Conservation (phyloP, 2,888 invertebrate species). For the Mythimna ferrago region DNA sequence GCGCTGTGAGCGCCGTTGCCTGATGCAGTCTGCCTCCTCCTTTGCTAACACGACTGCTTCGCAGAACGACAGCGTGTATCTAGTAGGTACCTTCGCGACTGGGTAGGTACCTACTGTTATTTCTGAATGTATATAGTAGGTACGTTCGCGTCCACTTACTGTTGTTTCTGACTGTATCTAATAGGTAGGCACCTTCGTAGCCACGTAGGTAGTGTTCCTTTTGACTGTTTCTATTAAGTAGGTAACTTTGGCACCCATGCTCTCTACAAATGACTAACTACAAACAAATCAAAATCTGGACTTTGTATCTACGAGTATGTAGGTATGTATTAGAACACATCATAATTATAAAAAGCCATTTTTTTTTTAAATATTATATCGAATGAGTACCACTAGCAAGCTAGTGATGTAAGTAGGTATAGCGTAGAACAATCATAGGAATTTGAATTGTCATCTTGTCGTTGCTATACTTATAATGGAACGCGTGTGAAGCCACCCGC, state of each 20-base stretch:
- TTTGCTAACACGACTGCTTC: too few relatives aligned
- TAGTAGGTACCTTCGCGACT: too few relatives aligned
- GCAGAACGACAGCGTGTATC: too few relatives aligned
- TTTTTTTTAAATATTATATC: constrained; percentile 6
- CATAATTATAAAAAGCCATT: constrained; percentile 12
- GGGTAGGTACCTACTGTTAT: too few relatives aligned
- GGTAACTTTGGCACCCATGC: background rate
- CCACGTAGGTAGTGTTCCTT: too few relatives aligned
- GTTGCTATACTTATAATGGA: background rate
- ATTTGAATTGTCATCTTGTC: background rate
- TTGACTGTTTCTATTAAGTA: background rate
- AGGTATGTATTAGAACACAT: constrained; percentile 3
- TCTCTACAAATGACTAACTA: background rate
- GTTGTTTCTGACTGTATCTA: background rate
- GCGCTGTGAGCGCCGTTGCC: too few relatives aligned
- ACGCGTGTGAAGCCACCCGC: background rate
- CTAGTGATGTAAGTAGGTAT: background rate
- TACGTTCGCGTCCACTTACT: background rate
- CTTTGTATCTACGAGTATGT: constrained; percentile 5
- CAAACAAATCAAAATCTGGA: constrained; percentile 5
- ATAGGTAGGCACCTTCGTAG: background rate
- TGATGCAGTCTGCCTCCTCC: too few relatives aligned
- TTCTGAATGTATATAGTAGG: too few relatives aligned
- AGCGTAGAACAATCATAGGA: background rate
- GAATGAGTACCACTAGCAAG: background rate